Percentiles rank a stretch among this genome's conserved stretches.
Evolutionary conservation across 2,797 vertebrate species (phyloP).

Genomic region (Threskiornis aethiopicus): DNA sequence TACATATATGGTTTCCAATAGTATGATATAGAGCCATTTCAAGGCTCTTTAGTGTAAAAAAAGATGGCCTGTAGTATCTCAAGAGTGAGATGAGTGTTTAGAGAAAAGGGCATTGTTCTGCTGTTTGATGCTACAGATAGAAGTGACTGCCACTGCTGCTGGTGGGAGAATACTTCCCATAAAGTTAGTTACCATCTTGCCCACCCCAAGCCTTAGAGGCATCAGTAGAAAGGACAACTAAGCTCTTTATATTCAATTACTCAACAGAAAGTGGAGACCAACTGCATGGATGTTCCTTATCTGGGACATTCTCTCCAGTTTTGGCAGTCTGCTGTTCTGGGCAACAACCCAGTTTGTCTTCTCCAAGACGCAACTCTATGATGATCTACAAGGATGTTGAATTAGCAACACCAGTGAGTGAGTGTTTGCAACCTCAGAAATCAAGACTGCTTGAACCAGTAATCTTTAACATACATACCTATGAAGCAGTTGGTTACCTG

Average conservation of each 20-base stretch:
- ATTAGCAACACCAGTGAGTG: neutral
- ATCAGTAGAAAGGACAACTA: neutral
- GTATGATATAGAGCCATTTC: neutral
- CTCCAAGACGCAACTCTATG: neutral
- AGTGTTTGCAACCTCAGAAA: neutral
- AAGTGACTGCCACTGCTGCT: neutral
- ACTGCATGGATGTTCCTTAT: neutral
- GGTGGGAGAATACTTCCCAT: neutral
- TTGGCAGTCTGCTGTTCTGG: neutral
- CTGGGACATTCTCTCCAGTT: neutral
- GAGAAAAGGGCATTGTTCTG: neutral
- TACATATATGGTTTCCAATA: neutral
- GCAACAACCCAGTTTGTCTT: neutral
- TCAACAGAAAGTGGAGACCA: neutral
- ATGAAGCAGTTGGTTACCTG: neutral
- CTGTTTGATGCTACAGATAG: neutral
- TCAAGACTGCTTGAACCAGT: neutral
- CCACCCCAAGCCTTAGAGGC: neutral
- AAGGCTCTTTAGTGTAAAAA: neutral
- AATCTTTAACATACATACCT: neutral
- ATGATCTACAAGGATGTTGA: neutral
- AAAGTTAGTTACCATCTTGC: neutral
- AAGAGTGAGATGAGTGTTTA: neutral
- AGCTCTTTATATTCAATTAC: neutral
- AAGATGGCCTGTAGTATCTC: neutral